These are phyloP conservation scores for Carduelis carduelis DNA, from an alignment of 2,797 vertebrate genomes.

Conservation along the genomic window DNA sequence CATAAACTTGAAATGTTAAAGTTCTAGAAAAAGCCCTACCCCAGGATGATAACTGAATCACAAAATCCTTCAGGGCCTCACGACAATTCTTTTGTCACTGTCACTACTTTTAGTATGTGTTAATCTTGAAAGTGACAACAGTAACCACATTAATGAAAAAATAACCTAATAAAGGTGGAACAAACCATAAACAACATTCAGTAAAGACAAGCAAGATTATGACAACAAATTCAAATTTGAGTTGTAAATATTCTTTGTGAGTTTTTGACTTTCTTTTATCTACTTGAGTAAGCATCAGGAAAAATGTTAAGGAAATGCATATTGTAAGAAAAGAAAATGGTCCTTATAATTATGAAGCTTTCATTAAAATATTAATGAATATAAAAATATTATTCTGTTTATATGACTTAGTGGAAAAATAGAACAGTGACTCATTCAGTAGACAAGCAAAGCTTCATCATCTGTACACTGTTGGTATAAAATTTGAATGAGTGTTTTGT, in stretches of 20 bases:
- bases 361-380: not conserved
- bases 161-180: not conserved
- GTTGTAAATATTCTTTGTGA: not conserved
- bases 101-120: not conserved
- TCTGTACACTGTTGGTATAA: not conserved
- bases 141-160: not conserved
- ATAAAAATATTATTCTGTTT: not conserved
- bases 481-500: not conserved
- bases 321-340: not conserved
- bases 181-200: not conserved
- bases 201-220: not conserved
- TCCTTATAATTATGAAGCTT: not conserved
- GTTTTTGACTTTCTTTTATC: not conserved
- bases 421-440: not conserved
- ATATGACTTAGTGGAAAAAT: not conserved
- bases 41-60: not conserved
- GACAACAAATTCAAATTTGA: not conserved
- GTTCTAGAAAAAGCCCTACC: not conserved
- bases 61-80: not conserved
- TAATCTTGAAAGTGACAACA: constrained; percentile 2
- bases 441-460: not conserved
- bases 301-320: not conserved
- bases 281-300: not conserved
- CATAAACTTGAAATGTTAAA: not conserved
- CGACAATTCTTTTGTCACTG: not conserved